phyloP scores from a whole-genome alignment of 1,140 invertebrate species.

The Aphelenchoides avenae region DNA sequence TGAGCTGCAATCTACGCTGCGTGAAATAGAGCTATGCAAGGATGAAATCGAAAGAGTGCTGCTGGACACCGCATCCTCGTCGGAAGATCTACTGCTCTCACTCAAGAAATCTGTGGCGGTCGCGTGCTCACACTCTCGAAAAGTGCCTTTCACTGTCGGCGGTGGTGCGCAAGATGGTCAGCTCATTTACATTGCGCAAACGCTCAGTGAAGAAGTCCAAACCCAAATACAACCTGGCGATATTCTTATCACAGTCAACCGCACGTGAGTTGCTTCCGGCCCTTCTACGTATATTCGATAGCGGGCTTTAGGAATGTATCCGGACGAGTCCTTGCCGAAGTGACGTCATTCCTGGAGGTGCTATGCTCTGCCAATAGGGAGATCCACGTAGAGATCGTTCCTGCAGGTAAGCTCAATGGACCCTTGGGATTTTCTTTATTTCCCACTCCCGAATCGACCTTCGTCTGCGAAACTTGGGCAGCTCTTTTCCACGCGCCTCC shows the following conservation, averaged over 20 bases:
- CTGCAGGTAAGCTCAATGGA: constrained; percentile 23
- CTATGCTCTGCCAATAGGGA: constrained; percentile 13
- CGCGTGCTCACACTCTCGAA: constrained; percentile 12
- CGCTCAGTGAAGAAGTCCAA: constrained; percentile 19
- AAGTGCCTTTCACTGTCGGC: constrained; percentile 23
- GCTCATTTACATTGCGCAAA: constrained; percentile 19
- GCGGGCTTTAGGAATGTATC: constrained; percentile 23
- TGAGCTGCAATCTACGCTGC: background rate
- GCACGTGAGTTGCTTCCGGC: constrained; percentile 35
- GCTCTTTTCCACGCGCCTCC: too few species aligned
- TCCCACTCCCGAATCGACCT: too few species aligned
- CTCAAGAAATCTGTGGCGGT: background rate
- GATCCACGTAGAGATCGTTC: constrained; percentile 25
- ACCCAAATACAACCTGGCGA: constrained; percentile 25
- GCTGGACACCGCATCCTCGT: background rate
- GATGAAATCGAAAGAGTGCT: constrained; percentile 1
- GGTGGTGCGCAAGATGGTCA: constrained; percentile 32
- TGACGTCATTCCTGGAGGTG: constrained; percentile 11
- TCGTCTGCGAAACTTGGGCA: too few species aligned
- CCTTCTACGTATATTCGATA: too few species aligned
- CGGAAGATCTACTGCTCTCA: background rate
- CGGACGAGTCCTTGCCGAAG: constrained; percentile 25
- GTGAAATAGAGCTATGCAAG: constrained; percentile 4
- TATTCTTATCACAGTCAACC: constrained; percentile 28
- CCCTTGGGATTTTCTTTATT: background rate